Base-by-base conservation (phyloP, 2,888 invertebrate genomes). In the Nowickia ferox region DNA sequence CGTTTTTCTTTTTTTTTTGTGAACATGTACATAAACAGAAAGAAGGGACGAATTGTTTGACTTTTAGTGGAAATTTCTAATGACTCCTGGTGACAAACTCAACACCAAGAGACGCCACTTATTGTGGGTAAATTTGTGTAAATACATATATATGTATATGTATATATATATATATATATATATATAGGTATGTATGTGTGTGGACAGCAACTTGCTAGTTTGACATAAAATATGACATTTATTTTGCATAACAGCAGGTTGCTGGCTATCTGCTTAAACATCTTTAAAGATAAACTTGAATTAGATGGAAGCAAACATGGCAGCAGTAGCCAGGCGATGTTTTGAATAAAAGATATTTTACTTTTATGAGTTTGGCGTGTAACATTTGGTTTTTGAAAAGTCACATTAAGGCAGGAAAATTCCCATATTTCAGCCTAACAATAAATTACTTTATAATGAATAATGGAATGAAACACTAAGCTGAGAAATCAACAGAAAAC, bases 201-300 rank as follows among this genome's bases (percentile, higher is more conserved):
- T 46, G 17, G 8, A 17, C 55, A 65, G 40, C 63, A 65, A 71
- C 65, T 80, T 65, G 79, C 65, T 57, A 72, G 65, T 65, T 40
- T 57, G 79, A 80, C 79, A 72, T 80, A 80, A 80, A 80, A 72
- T 72, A 80, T 80, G 72, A 80, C 65, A 80, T 80, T 72, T 72
- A 72, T 66, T 80, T 82, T 55, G 82, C 82, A 74, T 74, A 82
- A 85, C 84, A 81, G 81, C 74, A 75, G 72, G 82, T 74, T 65
- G 69, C 19, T 53, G 15, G 9, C 75, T 75, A 78, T 85, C 74
- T 69, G 0, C 22, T 13, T 51, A n/a, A 66, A 65, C 40, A 72
- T 80, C 38, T 82, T 11, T 9, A 22, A 15, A 74, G 77, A 74
- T 85, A 74, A 69, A 63, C 57, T 78, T 55, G 65, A 80, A 80